A percentile compares a stretch with the other conserved stretches of the same genome.
phyloP scores from a whole-genome alignment of 2,888 invertebrate species.

The Spisula solida region DNA sequence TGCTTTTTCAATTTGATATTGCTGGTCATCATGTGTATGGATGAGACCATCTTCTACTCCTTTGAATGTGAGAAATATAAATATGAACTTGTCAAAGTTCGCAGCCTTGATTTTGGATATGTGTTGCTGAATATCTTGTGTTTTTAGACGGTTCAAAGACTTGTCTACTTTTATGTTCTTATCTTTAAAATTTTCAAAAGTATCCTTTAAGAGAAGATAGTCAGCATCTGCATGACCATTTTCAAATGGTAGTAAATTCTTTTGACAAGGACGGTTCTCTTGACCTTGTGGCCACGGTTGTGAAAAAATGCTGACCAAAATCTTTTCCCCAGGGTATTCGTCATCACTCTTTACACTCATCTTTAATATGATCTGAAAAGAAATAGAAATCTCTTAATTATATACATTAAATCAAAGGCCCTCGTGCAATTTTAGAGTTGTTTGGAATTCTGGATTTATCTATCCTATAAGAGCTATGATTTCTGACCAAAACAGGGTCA shows the following conservation, averaged over 20 bases:
- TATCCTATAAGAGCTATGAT: too few species aligned
- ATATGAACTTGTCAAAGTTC: neutral
- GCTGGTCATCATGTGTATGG: neutral
- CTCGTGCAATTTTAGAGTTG: too few species aligned
- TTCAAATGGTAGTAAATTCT: neutral
- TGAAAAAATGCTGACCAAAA: neutral
- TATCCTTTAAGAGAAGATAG: neutral
- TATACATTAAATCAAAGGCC: neutral
- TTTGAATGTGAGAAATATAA: neutral
- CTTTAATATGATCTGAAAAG: neutral
- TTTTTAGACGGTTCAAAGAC: neutral
- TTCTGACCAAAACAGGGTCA: too few species aligned
- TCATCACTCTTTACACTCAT: slow-evolving; percentile 11
- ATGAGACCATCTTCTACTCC: neutral
- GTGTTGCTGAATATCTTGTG: neutral
- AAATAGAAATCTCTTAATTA: neutral
- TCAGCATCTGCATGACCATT: neutral
- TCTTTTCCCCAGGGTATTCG: neutral
- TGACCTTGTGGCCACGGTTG: neutral
- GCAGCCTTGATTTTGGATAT: neutral
- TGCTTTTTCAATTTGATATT: neutral
- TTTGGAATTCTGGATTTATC: too few species aligned
- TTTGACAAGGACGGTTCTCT: neutral
- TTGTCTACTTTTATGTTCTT: neutral
- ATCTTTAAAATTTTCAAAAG: neutral